phyloP scores from a whole-genome alignment of 2,797 vertebrate genomes.

The Sebastiscus tertius region DNA sequence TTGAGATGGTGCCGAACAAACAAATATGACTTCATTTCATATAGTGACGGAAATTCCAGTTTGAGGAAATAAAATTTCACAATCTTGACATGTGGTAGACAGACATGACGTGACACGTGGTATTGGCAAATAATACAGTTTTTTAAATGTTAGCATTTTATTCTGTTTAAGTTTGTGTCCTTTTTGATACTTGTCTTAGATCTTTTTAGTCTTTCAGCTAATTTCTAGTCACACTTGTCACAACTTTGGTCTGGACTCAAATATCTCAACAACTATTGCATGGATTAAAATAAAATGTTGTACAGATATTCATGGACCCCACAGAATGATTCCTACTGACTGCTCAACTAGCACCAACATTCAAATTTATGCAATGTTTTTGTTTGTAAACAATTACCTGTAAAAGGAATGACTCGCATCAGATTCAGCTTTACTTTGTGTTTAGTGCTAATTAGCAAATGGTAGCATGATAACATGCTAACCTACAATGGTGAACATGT shows the following conservation, averaged over 20 bases:
- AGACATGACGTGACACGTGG: background rate
- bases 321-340: background rate
- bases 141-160: background rate
- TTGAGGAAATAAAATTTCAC: constrained; percentile 15
- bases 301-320: background rate
- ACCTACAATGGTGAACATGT: background rate
- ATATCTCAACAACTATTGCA: background rate
- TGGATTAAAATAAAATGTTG: background rate
- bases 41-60: constrained; percentile 20
- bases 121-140: background rate
- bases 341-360: background rate
- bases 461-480: background rate
- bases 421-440: background rate
- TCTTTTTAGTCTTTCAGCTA: background rate
- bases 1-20: no score
- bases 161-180: background rate
- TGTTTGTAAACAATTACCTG: background rate
- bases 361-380: background rate
- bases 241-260: background rate
- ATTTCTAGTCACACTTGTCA: background rate
- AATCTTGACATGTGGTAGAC: background rate
- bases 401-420: no score
- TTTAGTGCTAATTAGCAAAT: background rate
- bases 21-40: background rate
- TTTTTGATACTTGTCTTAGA: background rate